Conservation (phyloP, 2,797 vertebrate genomes). For the Oryzias sinensis region DNA sequence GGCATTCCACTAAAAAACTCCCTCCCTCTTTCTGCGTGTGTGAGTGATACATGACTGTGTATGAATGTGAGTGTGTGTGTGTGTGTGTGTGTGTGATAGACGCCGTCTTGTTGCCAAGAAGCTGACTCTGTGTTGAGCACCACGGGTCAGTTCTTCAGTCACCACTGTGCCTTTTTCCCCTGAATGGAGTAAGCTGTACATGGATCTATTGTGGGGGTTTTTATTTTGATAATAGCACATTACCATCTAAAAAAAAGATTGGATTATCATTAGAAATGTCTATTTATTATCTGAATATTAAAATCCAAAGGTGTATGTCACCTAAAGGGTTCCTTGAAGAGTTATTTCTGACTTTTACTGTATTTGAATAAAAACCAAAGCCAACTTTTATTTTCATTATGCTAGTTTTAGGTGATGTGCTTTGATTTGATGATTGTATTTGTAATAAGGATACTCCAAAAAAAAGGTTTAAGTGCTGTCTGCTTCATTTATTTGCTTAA, state of each 20-base stretch:
- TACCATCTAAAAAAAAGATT: slow-evolving; percentile 13
- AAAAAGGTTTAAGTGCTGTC: neutral
- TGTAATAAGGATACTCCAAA: slow-evolving; percentile 19
- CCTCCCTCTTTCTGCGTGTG: slow-evolving; percentile 21
- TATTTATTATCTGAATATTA: slow-evolving; percentile 45
- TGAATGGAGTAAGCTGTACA: slow-evolving; percentile 36
- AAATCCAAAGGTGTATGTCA: slow-evolving; percentile 10
- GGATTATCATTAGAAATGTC: slow-evolving; percentile 6
- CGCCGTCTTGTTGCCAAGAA: slow-evolving; percentile 72
- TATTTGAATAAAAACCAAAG: slow-evolving; percentile 10
- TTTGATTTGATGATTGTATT: slow-evolving; percentile 44
- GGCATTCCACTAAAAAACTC: slow-evolving; percentile 18
- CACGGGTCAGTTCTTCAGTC: slow-evolving; percentile 49
- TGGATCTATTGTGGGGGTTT: slow-evolving; percentile 23
- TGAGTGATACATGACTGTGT: slow-evolving; percentile 23
- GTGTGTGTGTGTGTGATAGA: slow-evolving; percentile 26
- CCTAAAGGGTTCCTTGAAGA: slow-evolving; percentile 9
- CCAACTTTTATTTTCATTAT: slow-evolving; percentile 54
- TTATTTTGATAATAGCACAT: slow-evolving; percentile 19
- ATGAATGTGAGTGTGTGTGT: slow-evolving; percentile 12
- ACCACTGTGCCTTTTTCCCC: slow-evolving; percentile 63
- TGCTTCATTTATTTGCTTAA: neutral
- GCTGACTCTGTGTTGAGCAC: slow-evolving; percentile 50
- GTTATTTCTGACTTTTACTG: slow-evolving; percentile 25
- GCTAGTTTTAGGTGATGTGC: slow-evolving; percentile 15